Evolutionary conservation across 2,797 vertebrate genomes (phyloP).

Genomic region (Valencia hispanica): DNA sequence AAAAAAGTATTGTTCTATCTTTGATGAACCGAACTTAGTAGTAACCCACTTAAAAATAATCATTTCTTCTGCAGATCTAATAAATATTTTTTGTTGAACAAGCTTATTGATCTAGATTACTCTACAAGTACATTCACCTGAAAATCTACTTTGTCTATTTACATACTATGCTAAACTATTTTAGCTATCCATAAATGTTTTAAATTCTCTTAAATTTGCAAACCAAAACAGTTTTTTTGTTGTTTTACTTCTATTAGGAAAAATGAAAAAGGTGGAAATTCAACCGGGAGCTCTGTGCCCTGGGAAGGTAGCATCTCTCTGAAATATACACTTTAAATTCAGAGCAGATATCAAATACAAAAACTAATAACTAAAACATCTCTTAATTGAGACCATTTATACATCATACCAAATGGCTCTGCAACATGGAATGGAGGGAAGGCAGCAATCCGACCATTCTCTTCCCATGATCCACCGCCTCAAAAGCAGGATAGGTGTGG

Average conservation of each 20-base stretch:
- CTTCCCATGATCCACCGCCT: too few species aligned
- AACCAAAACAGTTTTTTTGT: background rate
- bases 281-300: background rate
- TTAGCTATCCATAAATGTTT: background rate
- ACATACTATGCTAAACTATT: background rate
- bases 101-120: too few species aligned
- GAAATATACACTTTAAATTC: background rate
- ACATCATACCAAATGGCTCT: background rate
- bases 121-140: background rate
- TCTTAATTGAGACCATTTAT: background rate
- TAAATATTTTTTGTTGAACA: background rate
- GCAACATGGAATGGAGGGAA: too few species aligned
- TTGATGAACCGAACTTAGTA: too few species aligned
- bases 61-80: background rate
- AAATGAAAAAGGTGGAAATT: background rate
- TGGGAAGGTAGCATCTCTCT: background rate
- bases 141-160: background rate
- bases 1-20: background rate
- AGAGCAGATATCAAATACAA: background rate
- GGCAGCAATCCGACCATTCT: too few species aligned
- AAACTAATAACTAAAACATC: background rate
- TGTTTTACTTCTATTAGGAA: background rate
- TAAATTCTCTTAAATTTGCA: background rate
- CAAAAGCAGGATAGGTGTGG: too few species aligned
- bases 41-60: too few species aligned